Conservation (phyloP, 2,888 invertebrate species). For the Scaptomyza parva region DNA sequence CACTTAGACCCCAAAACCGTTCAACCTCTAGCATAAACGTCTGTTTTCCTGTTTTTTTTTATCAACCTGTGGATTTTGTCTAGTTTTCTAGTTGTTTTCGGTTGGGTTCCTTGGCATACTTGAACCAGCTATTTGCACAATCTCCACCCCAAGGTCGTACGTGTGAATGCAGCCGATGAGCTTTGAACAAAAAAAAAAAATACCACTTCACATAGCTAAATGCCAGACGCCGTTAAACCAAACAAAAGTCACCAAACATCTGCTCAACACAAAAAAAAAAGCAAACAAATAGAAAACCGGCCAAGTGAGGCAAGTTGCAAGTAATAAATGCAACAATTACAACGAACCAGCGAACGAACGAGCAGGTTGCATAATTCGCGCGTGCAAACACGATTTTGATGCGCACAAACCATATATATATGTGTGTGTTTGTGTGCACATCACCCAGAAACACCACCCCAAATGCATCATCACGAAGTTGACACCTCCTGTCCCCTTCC, state of each 20-base stretch:
- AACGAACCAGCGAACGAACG: slow-evolving; percentile 42
- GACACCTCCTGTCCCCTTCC: slow-evolving; percentile 19
- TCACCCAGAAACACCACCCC: slow-evolving; percentile 34
- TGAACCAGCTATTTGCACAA: slow-evolving; percentile 49
- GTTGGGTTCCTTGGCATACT: slow-evolving; percentile 57
- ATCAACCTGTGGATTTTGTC: neutral
- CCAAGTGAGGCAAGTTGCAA: slow-evolving; percentile 49
- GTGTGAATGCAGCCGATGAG: neutral
- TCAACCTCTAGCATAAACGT: neutral
- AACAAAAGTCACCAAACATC: slow-evolving; percentile 47
- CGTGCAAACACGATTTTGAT: slow-evolving; percentile 72
- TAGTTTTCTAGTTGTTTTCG: neutral
- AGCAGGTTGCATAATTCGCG: slow-evolving; percentile 70
- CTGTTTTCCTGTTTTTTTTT: slow-evolving; percentile 3
- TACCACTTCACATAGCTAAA: slow-evolving; percentile 15
- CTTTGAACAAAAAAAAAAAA: slow-evolving; percentile 14
- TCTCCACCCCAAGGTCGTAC: slow-evolving; percentile 49
- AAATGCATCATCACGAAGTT: slow-evolving; percentile 48
- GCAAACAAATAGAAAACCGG: slow-evolving; percentile 19
- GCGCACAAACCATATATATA: neutral
- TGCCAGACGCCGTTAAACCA: slow-evolving; percentile 41
- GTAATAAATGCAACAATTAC: slow-evolving; percentile 47
- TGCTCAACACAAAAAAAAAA: neutral
- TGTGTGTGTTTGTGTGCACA: neutral
- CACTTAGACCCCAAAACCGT: slow-evolving; percentile 5